phyloP scores from a whole-genome alignment of 2,888 invertebrate genomes.

The Coronaproctus castanopsis region DNA sequence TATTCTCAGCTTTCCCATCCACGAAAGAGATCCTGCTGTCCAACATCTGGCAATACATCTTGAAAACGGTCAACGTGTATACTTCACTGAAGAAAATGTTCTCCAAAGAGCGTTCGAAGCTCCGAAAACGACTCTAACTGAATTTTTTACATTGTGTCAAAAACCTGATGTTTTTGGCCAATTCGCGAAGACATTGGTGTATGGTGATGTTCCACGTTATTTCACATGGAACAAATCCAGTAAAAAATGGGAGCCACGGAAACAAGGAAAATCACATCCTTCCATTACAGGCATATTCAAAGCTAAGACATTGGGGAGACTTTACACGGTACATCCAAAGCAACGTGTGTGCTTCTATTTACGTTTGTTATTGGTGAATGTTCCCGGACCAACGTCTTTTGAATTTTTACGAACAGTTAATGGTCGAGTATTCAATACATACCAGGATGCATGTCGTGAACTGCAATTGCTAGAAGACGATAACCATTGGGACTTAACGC shows the following conservation, averaged over 20 bases:
- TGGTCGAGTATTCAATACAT: slow-evolving; percentile 19
- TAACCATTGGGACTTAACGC: slow-evolving; percentile 15
- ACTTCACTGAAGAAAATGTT: slow-evolving; percentile 7
- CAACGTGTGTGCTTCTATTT: slow-evolving; percentile 18
- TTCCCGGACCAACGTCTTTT: slow-evolving; percentile 20
- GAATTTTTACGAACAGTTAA: slow-evolving; percentile 18
- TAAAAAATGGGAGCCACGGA: slow-evolving; percentile 14
- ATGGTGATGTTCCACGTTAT: slow-evolving; percentile 22
- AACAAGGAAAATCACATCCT: slow-evolving; percentile 12
- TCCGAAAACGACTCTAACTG: slow-evolving; percentile 21
- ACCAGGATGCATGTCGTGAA: slow-evolving; percentile 11
- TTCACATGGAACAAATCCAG: slow-evolving; percentile 16
- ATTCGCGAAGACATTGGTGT: slow-evolving; percentile 25
- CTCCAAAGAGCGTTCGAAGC: slow-evolving; percentile 14
- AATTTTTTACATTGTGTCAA: slow-evolving; percentile 8
- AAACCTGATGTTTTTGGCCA: slow-evolving; percentile 15
- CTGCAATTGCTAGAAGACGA: slow-evolving; percentile 19
- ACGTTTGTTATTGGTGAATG: slow-evolving; percentile 17
- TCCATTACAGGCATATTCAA: not conserved
- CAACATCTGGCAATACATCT: slow-evolving; percentile 22
- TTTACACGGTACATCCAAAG: slow-evolving; percentile 11
- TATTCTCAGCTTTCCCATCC: slow-evolving; percentile 23
- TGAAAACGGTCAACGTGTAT: slow-evolving; percentile 22
- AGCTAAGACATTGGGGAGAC: slow-evolving; percentile 4
- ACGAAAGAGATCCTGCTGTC: slow-evolving; percentile 21